Conservation (phyloP, 2,797 vertebrate genomes). For the Nannoperca australis region DNA sequence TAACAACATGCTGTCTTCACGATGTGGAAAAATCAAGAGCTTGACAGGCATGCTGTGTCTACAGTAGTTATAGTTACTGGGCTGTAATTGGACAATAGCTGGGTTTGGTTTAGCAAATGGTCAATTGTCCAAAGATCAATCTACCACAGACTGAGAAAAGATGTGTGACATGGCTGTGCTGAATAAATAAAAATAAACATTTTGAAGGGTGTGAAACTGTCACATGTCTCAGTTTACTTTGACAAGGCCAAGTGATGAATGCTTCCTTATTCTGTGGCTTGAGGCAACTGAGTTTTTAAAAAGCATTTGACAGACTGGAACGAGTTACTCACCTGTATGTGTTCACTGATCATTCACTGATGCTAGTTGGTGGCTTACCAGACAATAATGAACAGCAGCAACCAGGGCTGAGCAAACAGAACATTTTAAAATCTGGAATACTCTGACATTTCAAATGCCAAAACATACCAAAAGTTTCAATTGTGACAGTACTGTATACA, state of each 20-base stretch:
- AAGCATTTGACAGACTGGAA: too few species aligned
- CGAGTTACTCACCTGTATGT: background rate
- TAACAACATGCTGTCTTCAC: background rate
- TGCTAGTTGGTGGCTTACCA: conserved; percentile 2
- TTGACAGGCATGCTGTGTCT: too few species aligned
- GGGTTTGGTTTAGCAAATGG: background rate
- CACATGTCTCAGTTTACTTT: background rate
- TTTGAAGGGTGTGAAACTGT: background rate
- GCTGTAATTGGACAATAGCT: background rate
- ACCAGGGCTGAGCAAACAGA: conserved; percentile 7
- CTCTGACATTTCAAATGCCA: conserved; percentile 17
- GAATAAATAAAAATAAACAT: background rate
- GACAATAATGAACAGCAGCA: conserved; percentile 19
- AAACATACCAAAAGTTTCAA: conserved; percentile 26
- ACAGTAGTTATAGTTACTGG: background rate
- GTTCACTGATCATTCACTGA: conserved; percentile 1
- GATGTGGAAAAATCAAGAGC: background rate
- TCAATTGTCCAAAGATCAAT: background rate
- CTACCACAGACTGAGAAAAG: background rate
- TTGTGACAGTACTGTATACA: conserved; percentile 15
- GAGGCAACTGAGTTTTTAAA: too few species aligned
- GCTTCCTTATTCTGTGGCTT: background rate
- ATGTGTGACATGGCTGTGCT: background rate
- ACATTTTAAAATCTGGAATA: conserved; percentile 7
- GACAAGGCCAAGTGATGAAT: background rate